Conservation (phyloP, 37 sponge, comb jelly and placozoan species). For the Beroe forskalii region DNA sequence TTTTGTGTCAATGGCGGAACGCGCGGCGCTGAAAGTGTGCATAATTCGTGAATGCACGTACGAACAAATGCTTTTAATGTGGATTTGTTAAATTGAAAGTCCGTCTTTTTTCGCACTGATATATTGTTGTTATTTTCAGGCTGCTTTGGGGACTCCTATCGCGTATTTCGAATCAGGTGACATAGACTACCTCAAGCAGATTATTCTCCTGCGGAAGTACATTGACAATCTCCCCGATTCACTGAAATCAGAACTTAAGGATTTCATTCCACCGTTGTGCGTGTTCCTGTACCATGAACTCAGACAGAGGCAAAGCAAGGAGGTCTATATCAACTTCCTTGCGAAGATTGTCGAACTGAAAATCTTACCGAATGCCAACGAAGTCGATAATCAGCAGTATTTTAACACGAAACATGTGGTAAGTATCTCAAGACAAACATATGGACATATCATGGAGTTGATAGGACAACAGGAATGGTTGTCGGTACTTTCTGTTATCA, state of each 20-base stretch:
- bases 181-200: conserved; percentile 39
- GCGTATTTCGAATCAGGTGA: conserved; percentile 57
- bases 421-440: neutral
- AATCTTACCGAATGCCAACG: conserved; percentile 36
- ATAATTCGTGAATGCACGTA: conserved; percentile 24
- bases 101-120: no score
- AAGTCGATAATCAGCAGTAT: conserved; percentile 36
- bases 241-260: neutral
- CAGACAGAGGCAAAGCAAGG: conserved; percentile 53
- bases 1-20: neutral
- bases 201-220: neutral
- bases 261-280: conserved; percentile 25
- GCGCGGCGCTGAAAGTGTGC: neutral
- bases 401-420: conserved; percentile 59
- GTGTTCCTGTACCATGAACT: conserved; percentile 45
- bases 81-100: no score
- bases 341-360: conserved; percentile 42
- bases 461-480: conserved; percentile 55
- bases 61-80: neutral
- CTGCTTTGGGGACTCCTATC: conserved; percentile 11
- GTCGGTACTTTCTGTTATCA: conserved; percentile 36
- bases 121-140: no score
- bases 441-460: conserved; percentile 9
- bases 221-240: conserved; percentile 34
- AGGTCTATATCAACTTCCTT: conserved; percentile 42